These are phyloP conservation scores for Aphodius sticticus DNA, from an alignment of 2,888 invertebrate genomes.

Conservation along the genomic window DNA sequence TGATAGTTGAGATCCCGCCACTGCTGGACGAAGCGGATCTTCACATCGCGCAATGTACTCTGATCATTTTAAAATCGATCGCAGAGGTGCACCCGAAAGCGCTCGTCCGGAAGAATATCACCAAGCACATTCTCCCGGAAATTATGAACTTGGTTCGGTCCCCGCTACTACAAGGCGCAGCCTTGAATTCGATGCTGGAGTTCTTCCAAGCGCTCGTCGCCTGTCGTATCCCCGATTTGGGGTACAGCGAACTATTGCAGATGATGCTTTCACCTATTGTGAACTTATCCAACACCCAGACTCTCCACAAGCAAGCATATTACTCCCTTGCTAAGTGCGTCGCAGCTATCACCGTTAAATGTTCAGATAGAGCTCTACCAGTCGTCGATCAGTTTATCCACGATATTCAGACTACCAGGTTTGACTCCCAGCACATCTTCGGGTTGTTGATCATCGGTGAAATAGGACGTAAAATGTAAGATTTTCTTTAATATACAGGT, in stretches of 20 bases:
- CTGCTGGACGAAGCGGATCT: slow-evolving; percentile 93
- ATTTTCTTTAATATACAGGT: slow-evolving; percentile 43
- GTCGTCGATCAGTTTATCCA: slow-evolving; percentile 73
- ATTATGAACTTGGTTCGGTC: slow-evolving; percentile 88
- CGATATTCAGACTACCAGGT: slow-evolving; percentile 74
- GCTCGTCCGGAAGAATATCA: slow-evolving; percentile 68
- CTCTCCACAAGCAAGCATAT: slow-evolving; percentile 79
- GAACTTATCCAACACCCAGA: slow-evolving; percentile 47
- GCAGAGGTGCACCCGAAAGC: slow-evolving; percentile 82
- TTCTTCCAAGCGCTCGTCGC: slow-evolving; percentile 92
- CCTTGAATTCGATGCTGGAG: slow-evolving; percentile 88
- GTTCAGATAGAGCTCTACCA: slow-evolving; percentile 73
- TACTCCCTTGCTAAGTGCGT: slow-evolving; percentile 97
- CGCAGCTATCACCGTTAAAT: slow-evolving; percentile 88
- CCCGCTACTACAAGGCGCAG: slow-evolving; percentile 92
- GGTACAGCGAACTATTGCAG: slow-evolving; percentile 81
- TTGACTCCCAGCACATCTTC: slow-evolving; percentile 89
- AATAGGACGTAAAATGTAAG: slow-evolving; percentile 92
- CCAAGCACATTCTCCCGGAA: slow-evolving; percentile 81
- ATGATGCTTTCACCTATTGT: slow-evolving; percentile 74
- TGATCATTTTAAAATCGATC: slow-evolving; percentile 83
- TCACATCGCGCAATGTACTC: slow-evolving; percentile 93
- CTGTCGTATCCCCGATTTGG: slow-evolving; percentile 75
- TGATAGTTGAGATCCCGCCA: slow-evolving; percentile 89
- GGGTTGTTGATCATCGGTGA: slow-evolving; percentile 95